Conservation (phyloP, 2,113 vertebrate species). For the Cathartes aura region DNA sequence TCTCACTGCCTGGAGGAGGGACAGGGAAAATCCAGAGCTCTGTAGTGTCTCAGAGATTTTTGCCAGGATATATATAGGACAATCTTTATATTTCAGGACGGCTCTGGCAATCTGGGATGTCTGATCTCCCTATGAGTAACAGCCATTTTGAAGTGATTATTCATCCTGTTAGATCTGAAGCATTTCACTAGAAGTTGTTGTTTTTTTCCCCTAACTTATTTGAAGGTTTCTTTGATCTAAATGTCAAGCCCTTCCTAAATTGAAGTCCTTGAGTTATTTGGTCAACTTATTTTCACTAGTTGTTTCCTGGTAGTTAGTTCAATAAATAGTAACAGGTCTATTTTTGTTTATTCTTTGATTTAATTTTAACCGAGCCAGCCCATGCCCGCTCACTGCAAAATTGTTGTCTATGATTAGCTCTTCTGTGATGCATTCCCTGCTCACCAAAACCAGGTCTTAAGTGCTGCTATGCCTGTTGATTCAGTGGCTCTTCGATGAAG, state of each 20-base stretch:
- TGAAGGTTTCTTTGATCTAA: conserved; percentile 4
- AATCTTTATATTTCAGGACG: background rate
- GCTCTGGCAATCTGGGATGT: background rate
- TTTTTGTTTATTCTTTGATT: conserved; percentile 33
- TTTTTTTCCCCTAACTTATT: background rate
- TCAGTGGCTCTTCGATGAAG: background rate
- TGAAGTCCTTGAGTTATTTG: background rate
- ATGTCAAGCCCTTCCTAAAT: background rate
- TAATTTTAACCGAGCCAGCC: background rate
- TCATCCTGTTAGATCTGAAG: background rate
- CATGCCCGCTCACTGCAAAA: background rate
- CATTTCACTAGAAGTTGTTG: background rate
- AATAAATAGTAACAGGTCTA: conserved; percentile 1
- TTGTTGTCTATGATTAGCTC: background rate
- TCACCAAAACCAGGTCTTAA: background rate
- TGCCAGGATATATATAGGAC: background rate
- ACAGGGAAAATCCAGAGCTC: background rate
- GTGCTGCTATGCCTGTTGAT: background rate
- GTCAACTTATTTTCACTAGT: background rate
- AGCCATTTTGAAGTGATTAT: background rate
- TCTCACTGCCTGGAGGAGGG: background rate
- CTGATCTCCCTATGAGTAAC: background rate
- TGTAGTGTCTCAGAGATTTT: background rate
- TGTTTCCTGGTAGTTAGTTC: conserved; percentile 4
- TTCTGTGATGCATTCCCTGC: background rate